Evolutionary conservation across 2,113 vertebrate genomes (phyloP), one percentile per base, ranked within the genome.

Genomic region (Perca flavescens): DNA sequence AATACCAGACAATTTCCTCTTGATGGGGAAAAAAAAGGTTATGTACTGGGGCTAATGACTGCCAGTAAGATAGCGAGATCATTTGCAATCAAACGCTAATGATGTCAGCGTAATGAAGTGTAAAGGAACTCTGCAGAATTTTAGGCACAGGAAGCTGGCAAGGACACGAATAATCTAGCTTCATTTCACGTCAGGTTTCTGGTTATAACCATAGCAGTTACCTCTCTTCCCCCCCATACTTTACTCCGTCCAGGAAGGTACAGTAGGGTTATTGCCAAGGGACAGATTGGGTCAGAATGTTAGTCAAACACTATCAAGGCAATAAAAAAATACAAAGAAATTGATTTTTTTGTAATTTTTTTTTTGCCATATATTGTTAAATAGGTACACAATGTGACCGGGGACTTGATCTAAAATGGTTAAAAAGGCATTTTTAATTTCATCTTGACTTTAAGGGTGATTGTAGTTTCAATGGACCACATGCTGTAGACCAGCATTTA

Each of bases 51-150:
- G 36, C 25, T 74, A 57, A 21, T 36, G 52, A 79, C 40, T 43
- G 16, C 54, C 53, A 49, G 66, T 36, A 77, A 77, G 62, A 60
- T 19, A 57, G 58, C 3, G 4, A 74, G 34, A 68, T 73, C 4
- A 77, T 74, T 64, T 67, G 67, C 34, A 79, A 76, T 82, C 57
- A 77, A 52, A 75, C 1, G 19, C 84, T 87, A 86, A 85, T 73
- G 74, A 85, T 28, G 5, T 61, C 28, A 11, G 60, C 2, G 5
- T 83, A 73, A 82, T 86, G 74, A 82, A 73, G 66, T 79, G 36
- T 31, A 43, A 67, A 75, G 40, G 22, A 57, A 64, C 50, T 73
- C 5, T 36, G 22, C 9, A 1, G 47, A 66, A 25, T 61, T 57
- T 81, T n/a, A 31, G 28, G 19, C 15, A 49, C 1, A 31, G 65